Evolutionary conservation across 2,888 invertebrate genomes (phyloP).

Genomic region (Argyra leucocephala): DNA sequence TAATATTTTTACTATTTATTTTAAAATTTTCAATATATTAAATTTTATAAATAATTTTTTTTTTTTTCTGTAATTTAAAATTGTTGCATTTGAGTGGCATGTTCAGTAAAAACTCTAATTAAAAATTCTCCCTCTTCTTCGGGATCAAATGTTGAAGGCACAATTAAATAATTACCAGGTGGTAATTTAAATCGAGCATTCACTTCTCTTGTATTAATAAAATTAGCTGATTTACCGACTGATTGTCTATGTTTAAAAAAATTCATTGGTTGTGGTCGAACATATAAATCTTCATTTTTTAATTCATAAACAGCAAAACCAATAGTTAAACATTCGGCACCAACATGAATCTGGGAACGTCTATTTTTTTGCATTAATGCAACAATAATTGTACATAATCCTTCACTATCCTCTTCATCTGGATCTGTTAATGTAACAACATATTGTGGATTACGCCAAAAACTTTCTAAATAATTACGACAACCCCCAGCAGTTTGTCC

Average conservation of each 20-base stretch:
- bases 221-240: conserved; percentile 68
- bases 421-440: conserved; percentile 72
- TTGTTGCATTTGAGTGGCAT: conserved; percentile 58
- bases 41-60: too few relatives aligned
- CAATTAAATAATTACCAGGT: conserved; percentile 82
- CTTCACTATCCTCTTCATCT: conserved; percentile 77
- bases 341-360: conserved; percentile 73
- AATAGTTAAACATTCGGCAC: conserved; percentile 79
- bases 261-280: conserved; percentile 62
- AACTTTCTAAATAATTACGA: conserved; percentile 79
- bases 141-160: conserved; percentile 89
- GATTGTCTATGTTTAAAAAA: conserved; percentile 90
- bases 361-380: conserved; percentile 96
- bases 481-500: conserved; percentile 92
- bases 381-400: conserved; percentile 85
- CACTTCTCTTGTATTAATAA: conserved; percentile 86
- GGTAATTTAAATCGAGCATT: conserved; percentile 70
- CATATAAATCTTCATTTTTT: conserved; percentile 51
- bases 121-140: conserved; percentile 88
- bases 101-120: conserved; percentile 83
- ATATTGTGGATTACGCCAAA: conserved; percentile 91
- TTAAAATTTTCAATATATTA: too few relatives aligned
- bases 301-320: conserved; percentile 86
- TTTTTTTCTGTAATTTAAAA: not conserved
- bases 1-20: too few relatives aligned